A percentile compares a stretch with the other conserved stretches of the same genome.
phyloP scores from a whole-genome alignment of 2,797 vertebrate genomes.

The Sarcophilus harrisii region DNA sequence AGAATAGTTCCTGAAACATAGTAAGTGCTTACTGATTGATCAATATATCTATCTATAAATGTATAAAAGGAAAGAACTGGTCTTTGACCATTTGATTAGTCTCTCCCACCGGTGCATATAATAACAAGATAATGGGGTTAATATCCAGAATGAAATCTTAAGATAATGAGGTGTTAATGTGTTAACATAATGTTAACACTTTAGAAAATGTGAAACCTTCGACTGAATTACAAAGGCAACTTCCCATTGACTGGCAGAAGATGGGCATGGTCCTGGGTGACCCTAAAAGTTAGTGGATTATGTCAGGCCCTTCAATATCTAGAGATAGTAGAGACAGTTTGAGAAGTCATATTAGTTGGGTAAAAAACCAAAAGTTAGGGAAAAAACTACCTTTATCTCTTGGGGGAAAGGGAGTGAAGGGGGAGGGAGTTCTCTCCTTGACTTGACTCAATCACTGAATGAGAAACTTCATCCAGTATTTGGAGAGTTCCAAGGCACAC shows the following conservation, averaged over 20 bases:
- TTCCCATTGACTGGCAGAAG: not conserved
- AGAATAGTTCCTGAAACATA: not conserved
- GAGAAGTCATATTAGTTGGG: not conserved
- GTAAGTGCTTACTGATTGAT: not conserved
- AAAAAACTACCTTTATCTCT: not conserved
- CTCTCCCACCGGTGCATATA: not conserved
- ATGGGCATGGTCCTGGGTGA: not conserved
- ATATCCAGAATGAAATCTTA: not conserved
- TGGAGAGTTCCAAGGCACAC: not conserved
- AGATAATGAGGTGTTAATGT: conserved; percentile 9
- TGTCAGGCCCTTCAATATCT: not conserved
- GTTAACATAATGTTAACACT: conserved; percentile 9
- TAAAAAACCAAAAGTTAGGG: not conserved
- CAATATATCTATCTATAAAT: not conserved
- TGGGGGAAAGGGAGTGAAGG: not conserved
- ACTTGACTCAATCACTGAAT: not conserved
- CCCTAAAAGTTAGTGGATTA: not conserved
- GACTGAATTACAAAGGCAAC: not conserved
- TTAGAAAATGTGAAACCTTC: not conserved
- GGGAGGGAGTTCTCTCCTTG: not conserved
- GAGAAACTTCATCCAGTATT: not conserved
- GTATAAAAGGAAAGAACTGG: not conserved
- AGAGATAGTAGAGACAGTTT: not conserved
- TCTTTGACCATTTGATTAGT: not conserved
- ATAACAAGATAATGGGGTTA: not conserved